Evolutionary conservation across 2,797 vertebrate species (phyloP).

Genomic region (Cuniculus paca): DNA sequence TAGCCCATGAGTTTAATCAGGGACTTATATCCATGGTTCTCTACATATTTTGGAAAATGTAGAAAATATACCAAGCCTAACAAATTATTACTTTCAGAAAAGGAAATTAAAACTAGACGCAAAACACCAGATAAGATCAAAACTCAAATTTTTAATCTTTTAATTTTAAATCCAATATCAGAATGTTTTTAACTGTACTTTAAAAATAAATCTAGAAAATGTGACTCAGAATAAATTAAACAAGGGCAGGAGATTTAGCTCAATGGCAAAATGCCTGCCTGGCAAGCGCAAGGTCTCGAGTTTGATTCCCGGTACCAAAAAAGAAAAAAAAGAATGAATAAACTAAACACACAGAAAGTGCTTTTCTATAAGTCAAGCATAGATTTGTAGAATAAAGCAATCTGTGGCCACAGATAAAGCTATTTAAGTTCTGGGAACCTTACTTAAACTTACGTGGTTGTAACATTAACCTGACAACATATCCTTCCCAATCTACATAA

Average conservation of each 20-base stretch:
- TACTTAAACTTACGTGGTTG: conserved; percentile 26
- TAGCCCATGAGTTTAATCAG: neutral
- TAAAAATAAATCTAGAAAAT: conserved; percentile 16
- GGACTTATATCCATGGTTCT: neutral
- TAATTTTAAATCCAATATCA: conserved; percentile 49
- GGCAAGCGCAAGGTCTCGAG: no score
- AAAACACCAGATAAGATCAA: conserved; percentile 32
- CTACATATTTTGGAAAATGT: neutral
- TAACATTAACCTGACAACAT: conserved; percentile 44
- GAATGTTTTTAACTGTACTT: neutral
- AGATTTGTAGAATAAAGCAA: conserved; percentile 67
- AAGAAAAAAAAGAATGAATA: neutral
- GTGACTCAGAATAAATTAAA: neutral
- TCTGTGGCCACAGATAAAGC: neutral
- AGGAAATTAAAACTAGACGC: conserved; percentile 22
- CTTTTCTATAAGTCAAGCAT: conserved; percentile 44
- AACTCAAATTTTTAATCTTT: conserved; percentile 41
- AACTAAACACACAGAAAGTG: neutral
- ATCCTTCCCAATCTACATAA: conserved; percentile 55
- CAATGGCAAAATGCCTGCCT: no score
- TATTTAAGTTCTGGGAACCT: conserved; percentile 55
- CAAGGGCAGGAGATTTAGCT: no score
- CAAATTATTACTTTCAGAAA: conserved; percentile 59
- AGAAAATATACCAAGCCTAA: neutral
- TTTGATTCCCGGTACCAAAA: no score